Base-by-base conservation (phyloP, 2,797 vertebrate species). In the Peromyscus nudipes region DNA sequence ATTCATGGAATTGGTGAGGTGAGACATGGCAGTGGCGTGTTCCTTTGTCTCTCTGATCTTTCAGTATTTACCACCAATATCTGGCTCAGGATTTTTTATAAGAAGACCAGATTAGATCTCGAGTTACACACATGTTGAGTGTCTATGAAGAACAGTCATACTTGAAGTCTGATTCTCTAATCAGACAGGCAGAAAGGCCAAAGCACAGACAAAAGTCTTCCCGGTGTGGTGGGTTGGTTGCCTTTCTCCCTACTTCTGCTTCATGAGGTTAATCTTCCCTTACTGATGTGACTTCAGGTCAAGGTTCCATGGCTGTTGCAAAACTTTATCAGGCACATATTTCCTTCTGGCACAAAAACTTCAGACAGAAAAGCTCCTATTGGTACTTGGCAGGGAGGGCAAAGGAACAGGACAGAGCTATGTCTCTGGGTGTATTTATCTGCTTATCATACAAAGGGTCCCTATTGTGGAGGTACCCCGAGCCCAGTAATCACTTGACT, bases 281-380 rank as follows among this genome's bases (percentile, higher is more conserved):
- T 16, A 7, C 55, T 43, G 60, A 23, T 43, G 29, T 31, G 37
- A 62, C 27, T 71, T 37, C 34, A 52, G 11, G 17, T 2, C 8
- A 3, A 2, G 17, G 17, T 0, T 27, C 4, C 5, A 14, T 43
- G 27, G 17, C 13, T 8, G 11, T 3, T 1, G 27, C 21, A 31
- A 3, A 37, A 55, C 40, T 40, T 29, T n/a, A 23, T 85, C 55
- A 52, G 60, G 11, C 1, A 55, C 31, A 7, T 71, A 3, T 25
- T 40, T 37, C 10, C 0, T 23, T 49, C 31, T 62, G n/a, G 49
- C 4, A 16, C 14, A 60, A 21, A 5, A 88, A 37, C 11, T 71
- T 88, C 6, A 73, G 49, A 46, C 2, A 27, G 16, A 8, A 60
- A 60, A 25, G 12, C 21, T 21, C 25, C 2, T 31, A 0, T 8